Conservation (phyloP, 2,113 vertebrate species). For the Perognathus longimembris region DNA sequence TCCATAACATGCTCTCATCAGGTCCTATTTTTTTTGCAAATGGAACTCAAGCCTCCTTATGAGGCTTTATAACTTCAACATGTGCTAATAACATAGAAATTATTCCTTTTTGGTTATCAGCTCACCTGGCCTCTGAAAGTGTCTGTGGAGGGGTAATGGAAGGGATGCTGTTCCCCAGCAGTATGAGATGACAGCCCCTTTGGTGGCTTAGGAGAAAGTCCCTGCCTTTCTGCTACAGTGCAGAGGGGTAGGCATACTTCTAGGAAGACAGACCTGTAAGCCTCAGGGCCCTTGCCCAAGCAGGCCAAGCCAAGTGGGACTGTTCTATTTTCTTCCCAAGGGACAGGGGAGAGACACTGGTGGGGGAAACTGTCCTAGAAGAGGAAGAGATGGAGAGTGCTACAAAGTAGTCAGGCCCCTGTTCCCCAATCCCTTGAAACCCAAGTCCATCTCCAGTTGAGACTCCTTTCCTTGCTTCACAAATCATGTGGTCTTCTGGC, state of each 20-base stretch:
- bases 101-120: neutral
- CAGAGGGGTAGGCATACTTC: neutral
- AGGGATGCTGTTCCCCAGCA: neutral
- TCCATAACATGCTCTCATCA: slow-evolving; percentile 44
- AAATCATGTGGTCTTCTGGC: neutral
- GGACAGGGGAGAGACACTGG: neutral
- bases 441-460: neutral
- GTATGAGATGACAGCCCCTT: neutral
- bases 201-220: neutral
- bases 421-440: neutral
- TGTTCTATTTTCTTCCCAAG: neutral
- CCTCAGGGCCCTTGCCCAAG: neutral
- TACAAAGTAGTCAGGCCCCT: neutral
- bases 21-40: slow-evolving; percentile 46
- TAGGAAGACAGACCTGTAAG: slow-evolving; percentile 30
- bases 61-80: neutral
- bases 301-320: neutral
- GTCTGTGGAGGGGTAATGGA: neutral
- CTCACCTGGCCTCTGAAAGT: neutral
- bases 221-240: slow-evolving; percentile 32
- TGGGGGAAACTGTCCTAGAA: neutral
- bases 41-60: slow-evolving; percentile 40
- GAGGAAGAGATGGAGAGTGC: neutral
- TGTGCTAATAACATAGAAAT: slow-evolving; percentile 44
- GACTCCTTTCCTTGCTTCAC: neutral